A percentile compares a stretch with the other conserved stretches of the same genome.
phyloP scores from a whole-genome alignment of 2,888 invertebrate species.

The Mamestra brassicae region DNA sequence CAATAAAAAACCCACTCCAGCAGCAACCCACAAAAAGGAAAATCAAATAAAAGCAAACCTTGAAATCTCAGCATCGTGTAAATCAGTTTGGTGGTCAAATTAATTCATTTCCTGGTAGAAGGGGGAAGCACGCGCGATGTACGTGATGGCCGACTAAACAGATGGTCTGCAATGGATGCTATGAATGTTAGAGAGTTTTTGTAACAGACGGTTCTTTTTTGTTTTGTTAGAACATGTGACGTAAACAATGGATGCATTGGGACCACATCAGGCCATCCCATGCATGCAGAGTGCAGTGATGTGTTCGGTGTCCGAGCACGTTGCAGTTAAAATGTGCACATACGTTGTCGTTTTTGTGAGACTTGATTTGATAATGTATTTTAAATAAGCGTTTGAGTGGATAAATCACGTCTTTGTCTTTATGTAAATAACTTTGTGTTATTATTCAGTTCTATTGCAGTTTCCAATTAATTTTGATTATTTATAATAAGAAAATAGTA shows the following conservation, averaged over 20 bases:
- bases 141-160: conserved; percentile 62
- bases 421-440: background rate
- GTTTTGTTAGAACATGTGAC: conserved; percentile 49
- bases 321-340: conserved; percentile 39
- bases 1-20: conserved; percentile 52
- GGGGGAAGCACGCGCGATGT: conserved; percentile 51
- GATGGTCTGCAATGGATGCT: conserved; percentile 45
- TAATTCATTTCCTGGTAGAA: conserved; percentile 60
- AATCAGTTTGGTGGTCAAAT: conserved; percentile 62
- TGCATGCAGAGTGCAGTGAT: conserved; percentile 59
- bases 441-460: background rate
- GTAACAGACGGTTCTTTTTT: conserved; percentile 42
- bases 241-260: conserved; percentile 61
- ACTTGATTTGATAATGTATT: conserved; percentile 9
- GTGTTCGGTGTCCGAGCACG: conserved; percentile 32
- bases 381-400: conserved; percentile 34
- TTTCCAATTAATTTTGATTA: background rate
- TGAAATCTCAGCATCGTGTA: conserved; percentile 56
- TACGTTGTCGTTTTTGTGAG: conserved; percentile 6
- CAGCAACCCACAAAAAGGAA: conserved; percentile 55
- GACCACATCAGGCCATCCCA: conserved; percentile 50
- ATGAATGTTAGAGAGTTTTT: conserved; percentile 61
- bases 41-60: conserved; percentile 63
- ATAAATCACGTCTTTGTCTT: background rate
- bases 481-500: too few species aligned